Evolutionary conservation across 1,140 invertebrate genomes (phyloP).

Genomic region (Cyrtorhinus lividipennis): DNA sequence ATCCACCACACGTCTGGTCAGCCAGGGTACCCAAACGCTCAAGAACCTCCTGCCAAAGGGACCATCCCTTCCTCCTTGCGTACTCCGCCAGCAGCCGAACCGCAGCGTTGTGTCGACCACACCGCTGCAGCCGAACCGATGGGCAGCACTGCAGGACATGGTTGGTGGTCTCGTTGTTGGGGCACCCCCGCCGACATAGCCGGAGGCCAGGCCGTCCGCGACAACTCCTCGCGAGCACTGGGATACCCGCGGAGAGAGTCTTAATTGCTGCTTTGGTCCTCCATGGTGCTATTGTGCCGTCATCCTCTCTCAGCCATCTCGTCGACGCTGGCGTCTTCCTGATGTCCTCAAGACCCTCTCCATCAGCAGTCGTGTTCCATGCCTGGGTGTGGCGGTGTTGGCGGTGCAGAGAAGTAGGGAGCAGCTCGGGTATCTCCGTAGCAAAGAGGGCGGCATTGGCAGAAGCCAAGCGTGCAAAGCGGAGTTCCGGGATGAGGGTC

Average conservation of each 20-base stretch:
- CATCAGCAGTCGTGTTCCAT: neutral
- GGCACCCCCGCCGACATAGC: neutral
- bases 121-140: neutral
- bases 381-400: neutral
- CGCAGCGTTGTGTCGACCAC: neutral
- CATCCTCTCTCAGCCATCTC: neutral
- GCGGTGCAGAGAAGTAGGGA: neutral
- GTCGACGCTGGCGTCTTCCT: neutral
- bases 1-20: no score
- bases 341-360: neutral
- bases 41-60: neutral
- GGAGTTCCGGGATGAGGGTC: neutral
- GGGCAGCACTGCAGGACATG: neutral
- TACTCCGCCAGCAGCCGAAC: neutral
- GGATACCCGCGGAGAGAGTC: neutral
- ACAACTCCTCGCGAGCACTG: neutral
- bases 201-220: neutral
- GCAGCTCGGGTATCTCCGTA: neutral
- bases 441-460: neutral
- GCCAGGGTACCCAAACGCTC: neutral
- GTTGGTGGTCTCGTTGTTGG: neutral
- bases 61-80: neutral
- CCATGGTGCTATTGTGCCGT: neutral
- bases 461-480: neutral
- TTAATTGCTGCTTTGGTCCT: neutral